Evolutionary conservation across 1,140 invertebrate species (phyloP).

Genomic region (Nephotettix cincticeps): DNA sequence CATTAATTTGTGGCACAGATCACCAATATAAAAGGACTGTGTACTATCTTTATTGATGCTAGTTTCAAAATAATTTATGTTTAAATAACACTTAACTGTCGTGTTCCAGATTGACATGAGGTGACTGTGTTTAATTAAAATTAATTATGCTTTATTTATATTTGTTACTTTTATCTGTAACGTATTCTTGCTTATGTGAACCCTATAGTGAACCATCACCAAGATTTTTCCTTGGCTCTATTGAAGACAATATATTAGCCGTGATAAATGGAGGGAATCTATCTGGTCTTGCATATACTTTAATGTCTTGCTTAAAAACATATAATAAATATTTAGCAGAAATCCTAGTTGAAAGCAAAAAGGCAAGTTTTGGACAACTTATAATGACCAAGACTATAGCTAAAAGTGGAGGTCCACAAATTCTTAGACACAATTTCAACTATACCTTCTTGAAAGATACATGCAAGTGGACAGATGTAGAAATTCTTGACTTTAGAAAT

Average conservation of each 20-base stretch:
- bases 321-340: not conserved
- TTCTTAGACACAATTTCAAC: not conserved
- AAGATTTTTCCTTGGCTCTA: not conserved
- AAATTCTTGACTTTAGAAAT: conserved; percentile 8
- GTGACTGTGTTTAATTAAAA: no score
- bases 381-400: not conserved
- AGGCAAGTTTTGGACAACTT: not conserved
- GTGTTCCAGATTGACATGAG: no score
- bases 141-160: not conserved
- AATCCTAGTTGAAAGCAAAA: not conserved
- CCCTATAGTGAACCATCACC: not conserved
- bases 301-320: not conserved
- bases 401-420: not conserved
- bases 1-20: no score
- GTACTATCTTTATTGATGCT: no score
- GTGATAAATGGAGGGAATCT: not conserved
- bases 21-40: no score
- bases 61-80: no score
- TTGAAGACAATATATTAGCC: not conserved
- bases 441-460: not conserved
- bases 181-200: no score
- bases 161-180: not conserved
- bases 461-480: not conserved
- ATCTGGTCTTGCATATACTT: not conserved
- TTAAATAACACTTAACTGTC: no score